Base-by-base conservation (phyloP, 1,140 invertebrate genomes). In the Heliconius hewitsoni region DNA sequence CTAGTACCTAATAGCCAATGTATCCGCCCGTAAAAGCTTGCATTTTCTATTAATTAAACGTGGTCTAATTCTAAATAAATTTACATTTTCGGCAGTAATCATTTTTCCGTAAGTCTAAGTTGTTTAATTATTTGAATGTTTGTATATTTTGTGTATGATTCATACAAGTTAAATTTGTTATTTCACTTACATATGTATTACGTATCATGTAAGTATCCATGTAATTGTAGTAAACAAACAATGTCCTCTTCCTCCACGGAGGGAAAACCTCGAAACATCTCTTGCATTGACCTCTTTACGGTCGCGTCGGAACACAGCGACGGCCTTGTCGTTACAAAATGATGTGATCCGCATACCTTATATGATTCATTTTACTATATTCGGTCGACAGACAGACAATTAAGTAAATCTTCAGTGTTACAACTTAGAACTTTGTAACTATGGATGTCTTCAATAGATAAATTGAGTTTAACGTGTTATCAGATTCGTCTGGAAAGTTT, bases 281-380 rank as follows among this genome's bases (percentile, higher is more conserved):
- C 46, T 87, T 81, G 77, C 87, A 88, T 87, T 88, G 87, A 88
- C 87, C 87, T 80, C 80, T 78, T 87, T 87, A 60, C 74, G 70
- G 66, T 75, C 55, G 74, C 55, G 55, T 52, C 50, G 37, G 78
- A 30, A 71, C 76, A 71, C 73, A 73, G 66, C 42, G 66, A 73
- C 77, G 76, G n/a, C 73, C 78, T 75, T 73, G 75, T 57, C 74
- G 60, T 73, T 37, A 80, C n/a, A 80, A 79, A 79, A 46, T 71
- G 42, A 77, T 76, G 80, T 77, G 80, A 60, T 37, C 70, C 30
- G 80, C 57, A 77, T 77, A 55, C 75, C 80, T 71, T 74, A 74
- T 76, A 77, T 73, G 79, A 73, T 73, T 80, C 73, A 74, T 80
- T 78, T 79, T 71, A 27, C 73, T 74, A 27, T 73, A 73, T 73